A percentile compares a stretch with the other conserved stretches of the same genome.
phyloP scores from a whole-genome alignment of 2,888 invertebrate genomes.

The Drosophila percnosoma region DNA sequence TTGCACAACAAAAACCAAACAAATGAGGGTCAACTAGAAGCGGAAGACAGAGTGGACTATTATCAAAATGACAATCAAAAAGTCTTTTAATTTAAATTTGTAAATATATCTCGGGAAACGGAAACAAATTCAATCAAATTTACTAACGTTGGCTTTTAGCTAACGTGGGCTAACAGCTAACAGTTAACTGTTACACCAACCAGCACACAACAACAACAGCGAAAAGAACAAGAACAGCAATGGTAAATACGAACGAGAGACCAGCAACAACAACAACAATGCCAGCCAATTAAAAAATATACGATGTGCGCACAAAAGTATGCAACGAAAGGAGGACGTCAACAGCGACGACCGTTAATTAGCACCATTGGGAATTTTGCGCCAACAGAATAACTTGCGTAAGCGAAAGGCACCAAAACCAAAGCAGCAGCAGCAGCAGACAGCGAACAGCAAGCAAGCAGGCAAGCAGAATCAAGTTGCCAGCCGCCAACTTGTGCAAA shows the following conservation, averaged over 20 bases:
- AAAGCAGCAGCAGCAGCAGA: neutral
- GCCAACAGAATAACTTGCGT: conserved; percentile 43
- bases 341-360: conserved; percentile 82
- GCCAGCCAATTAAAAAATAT: conserved; percentile 75
- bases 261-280: conserved; percentile 30
- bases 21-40: neutral
- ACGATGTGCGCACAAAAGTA: conserved; percentile 64
- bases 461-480: conserved; percentile 38
- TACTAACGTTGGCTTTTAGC: conserved; percentile 49
- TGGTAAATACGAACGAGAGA: conserved; percentile 20
- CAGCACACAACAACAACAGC: neutral
- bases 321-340: conserved; percentile 52
- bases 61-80: neutral
- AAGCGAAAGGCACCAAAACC: conserved; percentile 34
- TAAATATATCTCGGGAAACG: conserved; percentile 8
- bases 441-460: conserved; percentile 19
- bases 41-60: neutral
- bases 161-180: conserved; percentile 41
- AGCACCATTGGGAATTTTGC: conserved; percentile 84
- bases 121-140: conserved; percentile 61
- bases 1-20: conserved; percentile 35
- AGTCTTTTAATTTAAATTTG: neutral
- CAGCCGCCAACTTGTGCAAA: conserved; percentile 70
- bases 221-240: conserved; percentile 29
- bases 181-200: conserved; percentile 8